Evolutionary conservation across 2,113 vertebrate species (phyloP).

Genomic region (Siphamia tubifer): DNA sequence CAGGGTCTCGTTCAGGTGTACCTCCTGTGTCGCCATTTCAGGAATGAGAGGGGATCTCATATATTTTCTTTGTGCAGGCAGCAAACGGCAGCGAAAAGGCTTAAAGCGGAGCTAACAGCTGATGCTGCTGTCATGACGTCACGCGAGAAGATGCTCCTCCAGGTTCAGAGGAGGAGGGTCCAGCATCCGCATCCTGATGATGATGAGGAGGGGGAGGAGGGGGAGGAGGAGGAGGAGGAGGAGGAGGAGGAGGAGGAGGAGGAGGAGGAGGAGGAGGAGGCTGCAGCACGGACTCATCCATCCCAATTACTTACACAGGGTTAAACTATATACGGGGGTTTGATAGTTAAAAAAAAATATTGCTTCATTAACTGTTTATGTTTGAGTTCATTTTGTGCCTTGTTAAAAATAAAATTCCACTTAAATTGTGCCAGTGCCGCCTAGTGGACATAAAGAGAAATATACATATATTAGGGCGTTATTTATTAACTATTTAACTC

Average conservation of each 20-base stretch:
- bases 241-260: constrained; percentile 10
- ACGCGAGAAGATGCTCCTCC: constrained; percentile 67
- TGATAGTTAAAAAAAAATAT: no score
- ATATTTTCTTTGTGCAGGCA: constrained; percentile 70
- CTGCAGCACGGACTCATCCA: no score
- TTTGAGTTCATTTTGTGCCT: no score
- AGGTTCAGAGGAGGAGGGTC: constrained; percentile 17
- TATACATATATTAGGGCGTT: no score
- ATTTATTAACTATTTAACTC: no score
- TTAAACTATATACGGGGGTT: no score
- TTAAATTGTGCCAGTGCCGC: no score
- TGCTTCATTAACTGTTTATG: no score
- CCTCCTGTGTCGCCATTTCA: constrained; percentile 96
- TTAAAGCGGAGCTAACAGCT: constrained; percentile 72
- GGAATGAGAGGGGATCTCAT: constrained; percentile 73
- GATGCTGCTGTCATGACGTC: constrained; percentile 82
- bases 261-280: constrained; percentile 13
- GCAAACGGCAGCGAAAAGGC: constrained; percentile 66
- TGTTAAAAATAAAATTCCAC: no score
- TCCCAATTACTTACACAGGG: no score
- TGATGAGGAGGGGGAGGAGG: background rate
- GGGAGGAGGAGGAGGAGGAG: constrained; percentile 13
- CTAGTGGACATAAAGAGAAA: no score
- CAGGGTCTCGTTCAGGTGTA: constrained; percentile 91
- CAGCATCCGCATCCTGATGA: constrained; percentile 1